A percentile compares a stretch with the other conserved stretches of the same genome.
These are phyloP conservation scores for Solenopsis fugax DNA, from an alignment of 1,140 invertebrate genomes.

Conservation along the genomic window DNA sequence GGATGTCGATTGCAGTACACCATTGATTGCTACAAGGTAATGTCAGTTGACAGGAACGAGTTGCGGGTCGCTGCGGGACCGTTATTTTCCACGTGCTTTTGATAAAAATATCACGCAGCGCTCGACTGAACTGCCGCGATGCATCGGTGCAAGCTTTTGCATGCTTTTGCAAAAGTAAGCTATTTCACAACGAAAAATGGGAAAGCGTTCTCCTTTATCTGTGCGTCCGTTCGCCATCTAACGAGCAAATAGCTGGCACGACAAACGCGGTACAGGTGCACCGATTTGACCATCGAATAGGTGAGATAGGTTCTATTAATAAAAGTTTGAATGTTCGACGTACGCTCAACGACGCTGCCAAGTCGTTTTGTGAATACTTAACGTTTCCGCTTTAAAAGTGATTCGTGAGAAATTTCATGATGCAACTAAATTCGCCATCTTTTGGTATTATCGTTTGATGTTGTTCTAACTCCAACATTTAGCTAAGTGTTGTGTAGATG, in stretches of 20 bases:
- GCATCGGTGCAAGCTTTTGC: neutral
- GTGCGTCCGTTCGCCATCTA: neutral
- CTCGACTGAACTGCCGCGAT: neutral
- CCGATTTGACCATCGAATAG: conserved; percentile 70
- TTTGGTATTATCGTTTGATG: neutral
- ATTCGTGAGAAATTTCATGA: neutral
- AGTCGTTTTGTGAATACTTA: conserved; percentile 56
- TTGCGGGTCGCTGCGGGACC: neutral
- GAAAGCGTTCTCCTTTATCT: conserved; percentile 4
- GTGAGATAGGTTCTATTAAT: conserved; percentile 73
- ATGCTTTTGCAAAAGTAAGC: conserved; percentile 27
- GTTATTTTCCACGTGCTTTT: conserved; percentile 46
- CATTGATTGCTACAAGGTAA: conserved; percentile 48
- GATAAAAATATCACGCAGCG: conserved; percentile 43
- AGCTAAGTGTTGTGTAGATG: conserved; percentile 2
- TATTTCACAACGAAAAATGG: conserved; percentile 14
- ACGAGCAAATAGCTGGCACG: conserved; percentile 28
- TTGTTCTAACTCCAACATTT: neutral
- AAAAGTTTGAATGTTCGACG: conserved; percentile 68
- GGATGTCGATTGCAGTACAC: conserved; percentile 28
- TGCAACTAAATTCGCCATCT: conserved; percentile 19
- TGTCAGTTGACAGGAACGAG: conserved; percentile 16
- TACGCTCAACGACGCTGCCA: conserved; percentile 67
- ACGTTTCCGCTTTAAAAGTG: conserved; percentile 5
- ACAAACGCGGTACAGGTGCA: conserved; percentile 68